Evolutionary conservation across 1,140 invertebrate genomes (phyloP).

Genomic region (Semibalanus balanoides): DNA sequence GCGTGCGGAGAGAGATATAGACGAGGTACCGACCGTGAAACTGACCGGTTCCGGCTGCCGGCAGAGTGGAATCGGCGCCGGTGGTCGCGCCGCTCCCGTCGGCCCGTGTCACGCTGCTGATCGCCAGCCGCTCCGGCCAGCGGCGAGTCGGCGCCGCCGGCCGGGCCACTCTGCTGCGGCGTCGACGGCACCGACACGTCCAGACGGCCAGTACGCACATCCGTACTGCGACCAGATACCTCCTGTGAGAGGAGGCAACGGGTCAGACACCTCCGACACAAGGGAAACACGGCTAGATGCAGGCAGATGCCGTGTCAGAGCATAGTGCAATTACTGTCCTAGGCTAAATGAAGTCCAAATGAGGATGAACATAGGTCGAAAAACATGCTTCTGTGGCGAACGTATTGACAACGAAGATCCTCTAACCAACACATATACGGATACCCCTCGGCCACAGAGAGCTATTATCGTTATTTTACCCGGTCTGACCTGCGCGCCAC

Average conservation of each 20-base stretch:
- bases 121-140: background rate
- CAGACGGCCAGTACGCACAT: background rate
- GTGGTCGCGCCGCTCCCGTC: constrained; percentile 11
- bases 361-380: no score
- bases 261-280: no score
- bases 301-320: no score
- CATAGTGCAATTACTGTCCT: no score
- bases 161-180: constrained; percentile 3
- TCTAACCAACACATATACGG: no score
- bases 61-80: constrained; percentile 19
- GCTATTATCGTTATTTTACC: no score
- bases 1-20: constrained; percentile 22
- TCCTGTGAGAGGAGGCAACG: background rate
- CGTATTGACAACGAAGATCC: no score
- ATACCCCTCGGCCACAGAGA: no score
- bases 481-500: no score
- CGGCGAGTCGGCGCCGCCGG: background rate
- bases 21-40: constrained; percentile 24
- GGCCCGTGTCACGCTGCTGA: background rate
- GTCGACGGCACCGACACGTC: background rate
- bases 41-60: constrained; percentile 28
- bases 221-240: background rate
- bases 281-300: no score
- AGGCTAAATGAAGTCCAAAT: no score
- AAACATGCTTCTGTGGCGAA: no score